Percentiles rank a stretch among this genome's conserved stretches.
These are phyloP conservation scores for Clistopyga incitator DNA, from an alignment of 2,888 invertebrate species.

Conservation along the genomic window DNA sequence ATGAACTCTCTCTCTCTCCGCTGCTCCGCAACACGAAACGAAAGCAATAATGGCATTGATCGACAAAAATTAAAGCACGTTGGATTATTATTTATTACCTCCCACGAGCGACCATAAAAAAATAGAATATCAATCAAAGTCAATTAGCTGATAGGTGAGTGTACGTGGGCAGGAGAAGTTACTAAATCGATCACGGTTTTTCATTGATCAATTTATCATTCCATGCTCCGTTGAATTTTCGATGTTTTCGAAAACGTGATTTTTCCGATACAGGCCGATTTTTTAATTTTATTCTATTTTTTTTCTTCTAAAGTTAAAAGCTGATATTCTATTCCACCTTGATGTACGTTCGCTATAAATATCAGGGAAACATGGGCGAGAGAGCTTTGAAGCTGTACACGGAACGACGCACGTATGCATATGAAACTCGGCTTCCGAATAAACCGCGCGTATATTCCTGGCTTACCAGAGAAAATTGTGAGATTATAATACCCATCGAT, in stretches of 20 bases:
- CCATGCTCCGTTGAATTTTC: not conserved
- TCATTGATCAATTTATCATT: slow-evolving; percentile 22
- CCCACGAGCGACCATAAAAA: slow-evolving; percentile 17
- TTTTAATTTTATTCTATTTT: too few species aligned
- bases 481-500: slow-evolving; percentile 41
- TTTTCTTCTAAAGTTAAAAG: too few species aligned
- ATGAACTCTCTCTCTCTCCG: not conserved
- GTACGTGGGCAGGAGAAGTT: not conserved
- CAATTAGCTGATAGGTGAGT: not conserved
- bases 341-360: slow-evolving; percentile 6
- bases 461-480: slow-evolving; percentile 35
- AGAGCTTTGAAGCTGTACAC: slow-evolving; percentile 5
- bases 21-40: not conserved
- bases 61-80: not conserved
- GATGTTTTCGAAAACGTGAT: slow-evolving; percentile 17
- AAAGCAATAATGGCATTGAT: not conserved
- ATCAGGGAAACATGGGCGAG: slow-evolving; percentile 24
- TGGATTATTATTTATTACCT: not conserved
- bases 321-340: slow-evolving; percentile 15
- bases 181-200: not conserved
- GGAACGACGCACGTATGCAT: not conserved
- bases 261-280: slow-evolving; percentile 35
- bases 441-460: not conserved
- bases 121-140: slow-evolving; percentile 28
- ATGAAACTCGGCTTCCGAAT: slow-evolving; percentile 19